These are phyloP conservation scores for Varroa destructor DNA, from an alignment of 1,140 invertebrate genomes.

Conservation along the genomic window DNA sequence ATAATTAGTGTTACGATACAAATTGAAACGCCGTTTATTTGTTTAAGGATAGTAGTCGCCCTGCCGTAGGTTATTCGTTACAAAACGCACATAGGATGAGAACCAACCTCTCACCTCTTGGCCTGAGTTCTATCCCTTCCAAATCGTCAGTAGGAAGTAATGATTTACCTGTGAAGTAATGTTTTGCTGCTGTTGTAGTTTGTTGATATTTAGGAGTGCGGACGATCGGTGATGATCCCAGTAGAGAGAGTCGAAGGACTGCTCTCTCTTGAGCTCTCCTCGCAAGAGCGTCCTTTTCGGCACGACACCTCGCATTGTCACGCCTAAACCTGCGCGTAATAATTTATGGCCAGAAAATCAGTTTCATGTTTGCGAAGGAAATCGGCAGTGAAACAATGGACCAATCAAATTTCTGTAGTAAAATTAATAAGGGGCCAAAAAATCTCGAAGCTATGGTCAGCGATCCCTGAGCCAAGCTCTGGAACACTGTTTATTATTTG, in stretches of 20 bases:
- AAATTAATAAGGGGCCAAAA: too few relatives aligned
- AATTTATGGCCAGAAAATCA: not conserved
- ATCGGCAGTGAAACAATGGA: not conserved
- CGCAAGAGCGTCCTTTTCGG: conserved; percentile 32
- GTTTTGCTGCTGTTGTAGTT: conserved; percentile 5
- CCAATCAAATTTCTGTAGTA: not conserved
- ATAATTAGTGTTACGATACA: too few relatives aligned
- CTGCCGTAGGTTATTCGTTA: too few relatives aligned
- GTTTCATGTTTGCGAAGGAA: not conserved
- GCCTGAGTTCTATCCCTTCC: too few relatives aligned
- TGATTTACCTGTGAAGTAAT: not conserved
- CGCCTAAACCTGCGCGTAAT: conserved; percentile 26
- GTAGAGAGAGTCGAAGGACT: conserved; percentile 37
- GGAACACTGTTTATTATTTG: too few relatives aligned
- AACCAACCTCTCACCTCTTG: too few relatives aligned
- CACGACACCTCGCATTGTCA: conserved; percentile 33
- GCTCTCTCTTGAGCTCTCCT: conserved; percentile 36
- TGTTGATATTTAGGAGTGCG: conserved; percentile 23
- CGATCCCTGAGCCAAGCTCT: too few relatives aligned
- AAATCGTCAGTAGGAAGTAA: not conserved
- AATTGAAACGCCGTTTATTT: too few relatives aligned
- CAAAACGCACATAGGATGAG: too few relatives aligned
- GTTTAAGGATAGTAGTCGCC: too few relatives aligned
- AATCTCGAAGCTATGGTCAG: too few relatives aligned
- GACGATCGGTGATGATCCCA: conserved; percentile 34